Percentiles rank a stretch among this genome's conserved stretches.
These are phyloP conservation scores for Serilophus lunatus DNA, from an alignment of 2,113 vertebrate genomes.

Conservation along the genomic window DNA sequence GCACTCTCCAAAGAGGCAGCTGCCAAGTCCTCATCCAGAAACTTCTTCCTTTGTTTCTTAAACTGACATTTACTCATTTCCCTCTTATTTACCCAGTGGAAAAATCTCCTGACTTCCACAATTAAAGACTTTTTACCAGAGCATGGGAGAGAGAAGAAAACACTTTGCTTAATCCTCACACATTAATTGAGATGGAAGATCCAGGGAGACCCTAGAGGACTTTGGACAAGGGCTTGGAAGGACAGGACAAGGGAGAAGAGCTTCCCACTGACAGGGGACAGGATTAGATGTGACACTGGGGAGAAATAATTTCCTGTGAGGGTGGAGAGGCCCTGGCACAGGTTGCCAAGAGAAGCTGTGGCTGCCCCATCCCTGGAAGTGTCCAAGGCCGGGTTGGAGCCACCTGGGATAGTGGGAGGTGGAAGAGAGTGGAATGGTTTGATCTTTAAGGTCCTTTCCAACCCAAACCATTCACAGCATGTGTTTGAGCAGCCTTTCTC, in stretches of 20 bases:
- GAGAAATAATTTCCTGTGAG: rapidly evolving
- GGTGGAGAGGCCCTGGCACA: rapidly evolving
- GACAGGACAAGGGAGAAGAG: neutral
- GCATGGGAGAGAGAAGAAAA: neutral
- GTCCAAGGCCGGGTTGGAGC: neutral
- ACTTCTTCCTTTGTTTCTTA: neutral
- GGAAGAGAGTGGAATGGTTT: rapidly evolving
- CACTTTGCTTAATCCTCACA: neutral
- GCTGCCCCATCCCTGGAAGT: neutral
- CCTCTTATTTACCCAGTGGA: neutral
- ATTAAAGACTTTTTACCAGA: neutral
- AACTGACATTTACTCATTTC: neutral
- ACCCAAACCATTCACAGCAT: neutral
- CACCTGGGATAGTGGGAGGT: rapidly evolving
- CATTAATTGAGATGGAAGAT: neutral
- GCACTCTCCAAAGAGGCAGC: rapidly evolving
- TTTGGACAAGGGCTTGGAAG: rapidly evolving
- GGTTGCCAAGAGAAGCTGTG: neutral
- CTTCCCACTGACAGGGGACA: rapidly evolving
- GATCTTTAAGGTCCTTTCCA: neutral
- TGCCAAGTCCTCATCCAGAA: rapidly evolving
- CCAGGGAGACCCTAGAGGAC: neutral
- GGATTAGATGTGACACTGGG: rapidly evolving
- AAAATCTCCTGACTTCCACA: neutral
- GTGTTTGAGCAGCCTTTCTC: too few species aligned